Evolutionary conservation across 2,797 vertebrate species (phyloP), one percentile per base, ranked within the genome.

Genomic region (Falco cherrug): DNA sequence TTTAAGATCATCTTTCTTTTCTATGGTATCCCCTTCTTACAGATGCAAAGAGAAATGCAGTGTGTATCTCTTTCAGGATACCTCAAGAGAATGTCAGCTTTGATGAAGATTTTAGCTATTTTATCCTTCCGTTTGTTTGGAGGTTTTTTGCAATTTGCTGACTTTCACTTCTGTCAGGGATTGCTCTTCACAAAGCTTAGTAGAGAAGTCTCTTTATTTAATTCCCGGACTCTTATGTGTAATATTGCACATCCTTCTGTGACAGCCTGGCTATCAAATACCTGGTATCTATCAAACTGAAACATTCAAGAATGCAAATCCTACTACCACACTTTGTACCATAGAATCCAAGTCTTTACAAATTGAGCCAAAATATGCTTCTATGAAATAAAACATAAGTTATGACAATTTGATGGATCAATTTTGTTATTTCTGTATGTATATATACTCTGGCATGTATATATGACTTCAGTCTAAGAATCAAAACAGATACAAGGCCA

Each of bases 401-500:
- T 8, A 43, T 35, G 13, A 45, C 3, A 51, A 28, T 24, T 51
- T 59, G 37, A 37, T 37, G 37, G 11, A 22, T 29, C 5, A 43
- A 18, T 89, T 81, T 61, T 54, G 0, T 24, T 60, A 39, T 22
- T 67, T 28, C 37, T 71, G 7, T 59, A 69, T 37, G 20, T 41
- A 41, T 41, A 41, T 41, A 41, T 41, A 61, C 18, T 64, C 29
- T 4, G 2, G 2, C 10, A 8, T 5, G 2, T 24, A 13, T 33
- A 21, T 31, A 24, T 24, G 15, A 16, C 31, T 80, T 74, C 41
- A 35, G 3, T 14, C 16, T 43, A 37, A 65, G n/a, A 82, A 87
- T 35, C 22, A 76, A 84, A 69, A 5, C 24, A 71, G n/a, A 13
- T 29, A 68, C 4, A 61, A 60, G 6, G 7, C 25, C 0, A 0